Evolutionary conservation across 2,113 vertebrate species (phyloP), one percentile per base, ranked within the genome.

Genomic region (Ochotona princeps): DNA sequence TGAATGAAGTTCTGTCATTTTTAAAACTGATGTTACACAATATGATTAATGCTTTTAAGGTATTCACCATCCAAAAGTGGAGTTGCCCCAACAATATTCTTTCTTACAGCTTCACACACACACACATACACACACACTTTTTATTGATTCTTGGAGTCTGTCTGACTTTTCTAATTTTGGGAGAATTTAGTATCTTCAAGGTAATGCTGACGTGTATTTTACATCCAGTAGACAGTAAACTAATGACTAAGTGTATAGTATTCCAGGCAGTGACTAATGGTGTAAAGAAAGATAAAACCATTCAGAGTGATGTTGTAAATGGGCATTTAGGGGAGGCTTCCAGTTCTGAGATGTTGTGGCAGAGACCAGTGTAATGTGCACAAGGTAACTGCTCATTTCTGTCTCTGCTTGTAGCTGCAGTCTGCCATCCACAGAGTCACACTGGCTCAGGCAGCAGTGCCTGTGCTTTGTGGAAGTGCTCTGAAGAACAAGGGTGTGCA

Each of bases 401-500:
- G 1, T 90, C 25, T 92, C 21, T 0, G 60, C 61, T 83, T 96
- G 8, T 96, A 99, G 99, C 93, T 99, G 14, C 98, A 97, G 85
- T 97, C 98, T 87, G 99, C 99, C 0, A 93, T 99, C 92, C 98
- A 98, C 69, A 98, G 99, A 95, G 96, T 99, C 26, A 99, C 99
- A 0, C 96, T 99, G 44, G 97, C 98, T 74, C 99, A 97, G 94
- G 98, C 97, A 85, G 99, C 98, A 0, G 99, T 99, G 0, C 99
- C 99, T 0, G 98, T 99, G 0, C 98, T 99, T 25, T 99, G 99
- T 88, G 99, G 99, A 87, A 99, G 99, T 80, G 99, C 99, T 0
- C 95, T 99, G 96, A 99, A 96, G 96, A 99, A 99, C 98, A 99
- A 98, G 97, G 99, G 99, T 0, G 98, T 99, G 35, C 99, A 99